Evolutionary conservation across 1,140 invertebrate genomes (phyloP).

Genomic region (Leptinotarsa lineolata): DNA sequence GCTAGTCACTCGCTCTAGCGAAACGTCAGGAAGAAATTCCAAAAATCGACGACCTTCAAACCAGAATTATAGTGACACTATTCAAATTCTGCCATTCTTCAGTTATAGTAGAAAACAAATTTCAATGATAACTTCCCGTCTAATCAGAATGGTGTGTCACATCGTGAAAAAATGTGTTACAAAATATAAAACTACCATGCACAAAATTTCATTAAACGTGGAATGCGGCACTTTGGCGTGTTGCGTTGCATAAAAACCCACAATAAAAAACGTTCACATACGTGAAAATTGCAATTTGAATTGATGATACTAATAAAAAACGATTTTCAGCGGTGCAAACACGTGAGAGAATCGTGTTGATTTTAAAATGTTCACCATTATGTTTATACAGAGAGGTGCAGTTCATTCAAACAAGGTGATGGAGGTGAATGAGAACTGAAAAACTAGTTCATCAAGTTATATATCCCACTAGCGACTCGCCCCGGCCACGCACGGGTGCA

Average conservation of each 20-base stretch:
- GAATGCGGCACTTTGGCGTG: not conserved
- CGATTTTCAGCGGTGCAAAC: not conserved
- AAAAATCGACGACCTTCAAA: no score
- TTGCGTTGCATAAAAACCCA: not conserved
- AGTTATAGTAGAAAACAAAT: no score
- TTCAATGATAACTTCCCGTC: no score
- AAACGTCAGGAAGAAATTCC: no score
- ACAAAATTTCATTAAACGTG: not conserved
- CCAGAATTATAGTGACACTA: no score
- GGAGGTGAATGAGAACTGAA: no score
- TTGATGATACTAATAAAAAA: slow-evolving; percentile 6
- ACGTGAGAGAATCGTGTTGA: not conserved
- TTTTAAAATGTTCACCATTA: not conserved
- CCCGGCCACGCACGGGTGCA: no score
- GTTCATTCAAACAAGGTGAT: no score
- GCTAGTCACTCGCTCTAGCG: no score
- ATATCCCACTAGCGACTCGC: no score
- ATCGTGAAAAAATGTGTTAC: not conserved
- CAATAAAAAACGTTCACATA: not conserved
- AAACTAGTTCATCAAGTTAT: no score
- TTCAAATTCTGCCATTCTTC: no score
- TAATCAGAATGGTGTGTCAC: not conserved
- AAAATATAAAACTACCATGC: not conserved
- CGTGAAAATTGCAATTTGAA: not conserved
- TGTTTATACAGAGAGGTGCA: not conserved